phyloP scores from a whole-genome alignment of 2,797 vertebrate genomes.

The Centropyge bicolor region DNA sequence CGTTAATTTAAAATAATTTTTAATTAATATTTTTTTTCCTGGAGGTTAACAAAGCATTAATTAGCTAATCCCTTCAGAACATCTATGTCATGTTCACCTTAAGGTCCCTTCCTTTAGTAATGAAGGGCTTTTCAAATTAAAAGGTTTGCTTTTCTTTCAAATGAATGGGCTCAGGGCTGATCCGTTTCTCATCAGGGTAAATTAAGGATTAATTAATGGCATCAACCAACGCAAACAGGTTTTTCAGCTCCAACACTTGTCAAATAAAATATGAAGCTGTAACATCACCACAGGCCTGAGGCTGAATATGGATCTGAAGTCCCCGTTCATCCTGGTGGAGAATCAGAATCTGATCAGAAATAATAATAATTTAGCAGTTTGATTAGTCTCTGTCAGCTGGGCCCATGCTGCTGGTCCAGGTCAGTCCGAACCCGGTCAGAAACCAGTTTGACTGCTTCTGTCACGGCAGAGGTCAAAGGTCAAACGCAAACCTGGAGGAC shows the following conservation, averaged over 20 bases:
- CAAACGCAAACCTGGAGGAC: neutral
- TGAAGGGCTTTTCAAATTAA: slow-evolving; percentile 2
- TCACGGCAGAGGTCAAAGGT: neutral
- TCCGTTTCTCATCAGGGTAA: neutral
- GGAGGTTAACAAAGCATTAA: neutral
- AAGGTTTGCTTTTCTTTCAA: neutral
- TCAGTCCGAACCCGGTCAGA: neutral
- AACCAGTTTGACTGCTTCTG: neutral
- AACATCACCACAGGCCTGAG: neutral
- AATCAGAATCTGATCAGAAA: no score
- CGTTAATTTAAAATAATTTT: neutral
- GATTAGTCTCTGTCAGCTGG: neutral
- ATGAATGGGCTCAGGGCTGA: neutral
- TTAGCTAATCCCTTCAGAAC: neutral
- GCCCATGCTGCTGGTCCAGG: neutral
- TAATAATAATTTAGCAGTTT: neutral
- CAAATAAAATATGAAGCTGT: neutral
- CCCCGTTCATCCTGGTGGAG: neutral
- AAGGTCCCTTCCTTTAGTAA: neutral
- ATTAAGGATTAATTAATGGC: neutral
- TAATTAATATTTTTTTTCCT: neutral
- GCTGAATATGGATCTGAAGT: neutral
- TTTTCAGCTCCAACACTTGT: neutral
- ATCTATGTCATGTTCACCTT: neutral
- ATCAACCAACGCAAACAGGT: neutral